phyloP scores from a whole-genome alignment of 2,797 vertebrate species.

The Diplodus sargus region DNA sequence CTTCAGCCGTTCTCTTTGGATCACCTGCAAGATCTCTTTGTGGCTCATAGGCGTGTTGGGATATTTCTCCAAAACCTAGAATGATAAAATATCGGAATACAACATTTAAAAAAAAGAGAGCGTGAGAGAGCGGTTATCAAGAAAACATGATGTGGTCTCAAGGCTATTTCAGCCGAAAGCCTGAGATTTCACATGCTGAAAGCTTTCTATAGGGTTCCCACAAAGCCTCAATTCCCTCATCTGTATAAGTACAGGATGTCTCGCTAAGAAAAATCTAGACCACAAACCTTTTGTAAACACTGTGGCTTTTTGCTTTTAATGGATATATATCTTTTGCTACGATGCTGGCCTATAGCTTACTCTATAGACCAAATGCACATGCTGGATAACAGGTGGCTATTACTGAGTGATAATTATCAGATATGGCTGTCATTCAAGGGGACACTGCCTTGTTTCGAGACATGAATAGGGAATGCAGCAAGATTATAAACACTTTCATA shows the following conservation, averaged over 20 bases:
- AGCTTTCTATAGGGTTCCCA: neutral
- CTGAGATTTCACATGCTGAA: neutral
- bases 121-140: neutral
- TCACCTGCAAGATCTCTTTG: conserved; percentile 98
- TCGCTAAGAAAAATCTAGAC: neutral
- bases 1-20: conserved; percentile 97
- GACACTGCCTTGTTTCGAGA: neutral
- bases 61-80: conserved; percentile 98
- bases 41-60: conserved; percentile 99
- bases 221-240: neutral
- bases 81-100: conserved; percentile 42
- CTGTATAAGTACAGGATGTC: neutral
- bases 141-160: neutral
- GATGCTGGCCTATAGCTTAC: neutral
- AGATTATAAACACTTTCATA: neutral
- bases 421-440: neutral
- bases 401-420: neutral
- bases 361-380: neutral
- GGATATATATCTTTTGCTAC: neutral
- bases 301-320: neutral
- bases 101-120: too few relatives aligned
- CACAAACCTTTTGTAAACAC: conserved; percentile 1
- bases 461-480: neutral
- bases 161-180: neutral
- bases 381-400: conserved; percentile 7